A percentile compares a stretch with the other conserved stretches of the same genome.
These are phyloP conservation scores for Eremobia ochroleuca DNA, from an alignment of 2,888 invertebrate species.

Conservation along the genomic window DNA sequence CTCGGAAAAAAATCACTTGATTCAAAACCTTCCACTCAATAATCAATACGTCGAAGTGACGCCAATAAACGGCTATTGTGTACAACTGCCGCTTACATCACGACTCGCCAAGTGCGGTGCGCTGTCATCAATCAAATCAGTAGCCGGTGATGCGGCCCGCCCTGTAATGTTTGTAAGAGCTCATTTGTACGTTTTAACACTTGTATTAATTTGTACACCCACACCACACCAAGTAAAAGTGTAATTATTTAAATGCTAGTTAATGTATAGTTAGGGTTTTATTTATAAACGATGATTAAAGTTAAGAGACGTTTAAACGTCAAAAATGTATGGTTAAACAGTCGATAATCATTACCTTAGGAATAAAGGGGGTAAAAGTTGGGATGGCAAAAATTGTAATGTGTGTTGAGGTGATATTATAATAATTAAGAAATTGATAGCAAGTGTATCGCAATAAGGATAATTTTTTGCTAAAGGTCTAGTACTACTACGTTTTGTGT, in stretches of 20 bases:
- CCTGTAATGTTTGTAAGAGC: background rate
- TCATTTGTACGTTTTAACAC: slow-evolving; percentile 9
- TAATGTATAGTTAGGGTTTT: background rate
- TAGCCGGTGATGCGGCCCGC: background rate
- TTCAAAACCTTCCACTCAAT: slow-evolving; percentile 18
- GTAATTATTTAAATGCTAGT: background rate
- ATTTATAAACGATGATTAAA: background rate
- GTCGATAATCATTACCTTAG: too few species aligned
- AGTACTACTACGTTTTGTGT: background rate
- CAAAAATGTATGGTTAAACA: too few species aligned
- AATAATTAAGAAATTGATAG: background rate
- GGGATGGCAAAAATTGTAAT: too few species aligned
- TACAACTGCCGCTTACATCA: slow-evolving; percentile 29
- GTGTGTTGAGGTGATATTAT: background rate
- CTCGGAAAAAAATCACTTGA: slow-evolving; percentile 3
- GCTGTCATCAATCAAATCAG: slow-evolving; percentile 47
- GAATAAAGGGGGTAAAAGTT: background rate
- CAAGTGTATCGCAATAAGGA: background rate
- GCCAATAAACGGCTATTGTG: slow-evolving; percentile 33
- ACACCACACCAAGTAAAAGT: background rate
- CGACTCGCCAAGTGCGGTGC: slow-evolving; percentile 3
- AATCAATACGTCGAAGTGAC: slow-evolving; percentile 27
- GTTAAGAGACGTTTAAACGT: too few species aligned
- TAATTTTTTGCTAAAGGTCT: background rate
- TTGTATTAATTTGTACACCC: slow-evolving; percentile 2